Conservation (phyloP, 2,888 invertebrate genomes). For the Sussaba pulchella region DNA sequence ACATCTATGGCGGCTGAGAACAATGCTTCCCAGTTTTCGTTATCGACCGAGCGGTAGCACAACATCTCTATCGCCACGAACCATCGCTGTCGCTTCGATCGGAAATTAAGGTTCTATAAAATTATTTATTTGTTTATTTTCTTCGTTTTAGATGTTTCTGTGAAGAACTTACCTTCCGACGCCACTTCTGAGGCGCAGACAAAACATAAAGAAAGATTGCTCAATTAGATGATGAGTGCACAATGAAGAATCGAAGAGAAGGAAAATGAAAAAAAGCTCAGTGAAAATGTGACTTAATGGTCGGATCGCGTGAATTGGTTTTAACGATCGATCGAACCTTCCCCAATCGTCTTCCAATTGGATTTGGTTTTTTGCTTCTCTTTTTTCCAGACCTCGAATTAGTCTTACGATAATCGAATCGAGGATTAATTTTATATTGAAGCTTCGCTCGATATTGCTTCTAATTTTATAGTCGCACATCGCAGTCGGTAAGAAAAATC, state of each 20-base stretch:
- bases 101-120: constrained; percentile 45
- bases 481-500: too few relatives aligned
- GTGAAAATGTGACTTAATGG: constrained; percentile 31
- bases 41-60: too few relatives aligned
- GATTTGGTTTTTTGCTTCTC: too few relatives aligned
- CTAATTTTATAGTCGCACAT: too few relatives aligned
- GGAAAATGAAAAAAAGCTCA: not conserved
- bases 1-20: too few relatives aligned
- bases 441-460: constrained; percentile 35
- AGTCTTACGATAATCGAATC: constrained; percentile 28
- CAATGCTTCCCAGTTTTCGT: too few relatives aligned
- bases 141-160: constrained; percentile 43
- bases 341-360: constrained; percentile 15
- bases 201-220: constrained; percentile 74
- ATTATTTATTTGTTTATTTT: constrained; percentile 20
- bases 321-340: not conserved
- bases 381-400: constrained; percentile 21
- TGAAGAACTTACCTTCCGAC: constrained; percentile 82
- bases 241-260: constrained; percentile 36
- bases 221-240: constrained; percentile 75
- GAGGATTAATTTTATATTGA: constrained; percentile 24
- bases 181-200: constrained; percentile 83
- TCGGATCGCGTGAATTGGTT: constrained; percentile 34
- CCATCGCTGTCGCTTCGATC: not conserved
- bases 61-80: too few relatives aligned